Evolutionary conservation across 2,797 vertebrate genomes (phyloP).

Genomic region (Trichosurus vulpecula): DNA sequence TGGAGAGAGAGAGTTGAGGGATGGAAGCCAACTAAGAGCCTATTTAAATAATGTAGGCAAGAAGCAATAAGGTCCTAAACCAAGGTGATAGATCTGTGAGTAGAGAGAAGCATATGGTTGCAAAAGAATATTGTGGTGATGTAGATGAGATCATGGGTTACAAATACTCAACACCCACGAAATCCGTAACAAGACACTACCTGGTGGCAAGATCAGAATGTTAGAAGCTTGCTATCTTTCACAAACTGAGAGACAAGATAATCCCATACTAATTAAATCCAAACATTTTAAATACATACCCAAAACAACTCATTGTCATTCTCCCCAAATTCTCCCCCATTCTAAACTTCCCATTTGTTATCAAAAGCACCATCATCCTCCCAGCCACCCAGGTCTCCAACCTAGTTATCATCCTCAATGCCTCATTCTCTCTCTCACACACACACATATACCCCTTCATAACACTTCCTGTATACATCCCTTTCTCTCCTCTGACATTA

Average conservation of each 20-base stretch:
- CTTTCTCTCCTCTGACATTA: background rate
- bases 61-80: background rate
- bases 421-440: background rate
- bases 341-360: background rate
- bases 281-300: background rate
- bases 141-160: background rate
- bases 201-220: background rate
- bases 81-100: background rate
- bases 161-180: background rate
- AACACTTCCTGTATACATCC: background rate
- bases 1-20: background rate
- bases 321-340: background rate
- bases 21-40: background rate
- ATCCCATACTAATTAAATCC: background rate
- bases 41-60: background rate
- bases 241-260: background rate
- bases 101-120: background rate
- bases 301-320: background rate
- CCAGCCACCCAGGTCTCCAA: background rate
- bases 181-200: background rate
- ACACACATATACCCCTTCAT: background rate
- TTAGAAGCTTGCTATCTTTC: background rate
- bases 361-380: background rate
- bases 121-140: background rate
- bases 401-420: too few relatives aligned